Evolutionary conservation across 1,140 invertebrate species (phyloP), one percentile per base, ranked within the genome.

Genomic region (Ephestia elutella): DNA sequence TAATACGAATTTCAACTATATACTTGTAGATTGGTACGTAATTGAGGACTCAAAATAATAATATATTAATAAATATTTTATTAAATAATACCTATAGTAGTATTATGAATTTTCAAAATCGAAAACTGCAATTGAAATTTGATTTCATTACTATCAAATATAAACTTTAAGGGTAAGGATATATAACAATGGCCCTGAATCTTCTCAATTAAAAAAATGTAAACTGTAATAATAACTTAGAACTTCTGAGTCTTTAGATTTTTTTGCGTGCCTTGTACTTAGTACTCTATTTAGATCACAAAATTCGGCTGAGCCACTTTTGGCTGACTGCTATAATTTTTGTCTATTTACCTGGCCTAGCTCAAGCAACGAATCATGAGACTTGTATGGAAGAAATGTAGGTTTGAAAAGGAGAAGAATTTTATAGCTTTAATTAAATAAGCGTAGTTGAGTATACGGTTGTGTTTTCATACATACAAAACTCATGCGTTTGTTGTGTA

Each of bases 181-280:
- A n/a, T n/a, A n/a, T n/a, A n/a, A 25, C 21, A 25, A 25, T 7
- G 7, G 21, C 7, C 21, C 2, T 2, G 7, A 25, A 25, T 25
- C 21, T 25, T 7, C 21, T 25, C 21, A 25, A 25, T 25, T 3
- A 25, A 25, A 25, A 25, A 25, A 25, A 25, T 25, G 21, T 25
- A 35, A 5, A 35, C 3, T 5, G 10, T 35, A 13, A 44, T n/a
- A n/a, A n/a, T n/a, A n/a, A n/a, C n/a, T n/a, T n/a, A n/a, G n/a
- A n/a, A n/a, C 62, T 13, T 56, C 51, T 55, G 51, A 64, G 7
- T 25, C 21, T 25, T 25, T 25, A 25, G 21, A 64, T 74, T 75
- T 58, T 61, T 76, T 77, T 77, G 70, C 74, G 68, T 74, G 74
- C 74, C 74, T 74, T 77, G 66, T 66, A 54, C 25, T 58, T 20